Evolutionary conservation across 37 sponge, comb jelly and placozoan genomes (phyloP), one percentile per base, ranked within the genome.

Genomic region (Petrosia ficiformis): DNA sequence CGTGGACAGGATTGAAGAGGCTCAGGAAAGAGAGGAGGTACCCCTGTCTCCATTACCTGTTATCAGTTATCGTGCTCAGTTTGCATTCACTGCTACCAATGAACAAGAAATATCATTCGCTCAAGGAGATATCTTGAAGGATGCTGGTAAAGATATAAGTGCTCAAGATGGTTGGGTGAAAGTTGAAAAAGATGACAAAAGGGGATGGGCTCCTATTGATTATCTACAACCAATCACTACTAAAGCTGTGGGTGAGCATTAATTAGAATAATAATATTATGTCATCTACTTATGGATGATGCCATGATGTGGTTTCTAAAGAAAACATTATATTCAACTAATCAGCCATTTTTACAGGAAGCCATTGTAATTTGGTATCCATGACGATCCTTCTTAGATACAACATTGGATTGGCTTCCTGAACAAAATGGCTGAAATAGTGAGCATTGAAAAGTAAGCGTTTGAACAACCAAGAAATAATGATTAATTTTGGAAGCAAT

Each of bases 41-140:
- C 54, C 54, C 14, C 8, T 19, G 8, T 19, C 54, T 14, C 54
- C 54, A 19, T 14, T 48, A 48, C 54, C 54, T 14, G 8, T 14
- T 48, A 48, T 48, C 54, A 48, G 21, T 52, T 89, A 77, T 52
- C 61, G 68, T 59, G 96, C 82, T 2, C 34, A 88, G 54, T 95
- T 86, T 63, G 72, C 79, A 57, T 95, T 80, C 80, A 52, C 59
- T 19, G 90, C 92, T 6, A 52, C 33, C 0, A 77, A 88, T 42
- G 70, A 72, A 0, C 67, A 79, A 59, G 96, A 95, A 70, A 37
- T 95, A 33, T 54, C 79, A 2, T 44, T 88, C 39, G 54, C 37
- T 31, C 87, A 89, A n/a, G 96, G 96, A 10, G 92, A 91, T 42
- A 28, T 85, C 28, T 63, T 91, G 24, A 80, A 33, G 26, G 70